These are phyloP conservation scores for Drosophila kanapiae DNA, from an alignment of 1,140 invertebrate genomes.

Conservation along the genomic window DNA sequence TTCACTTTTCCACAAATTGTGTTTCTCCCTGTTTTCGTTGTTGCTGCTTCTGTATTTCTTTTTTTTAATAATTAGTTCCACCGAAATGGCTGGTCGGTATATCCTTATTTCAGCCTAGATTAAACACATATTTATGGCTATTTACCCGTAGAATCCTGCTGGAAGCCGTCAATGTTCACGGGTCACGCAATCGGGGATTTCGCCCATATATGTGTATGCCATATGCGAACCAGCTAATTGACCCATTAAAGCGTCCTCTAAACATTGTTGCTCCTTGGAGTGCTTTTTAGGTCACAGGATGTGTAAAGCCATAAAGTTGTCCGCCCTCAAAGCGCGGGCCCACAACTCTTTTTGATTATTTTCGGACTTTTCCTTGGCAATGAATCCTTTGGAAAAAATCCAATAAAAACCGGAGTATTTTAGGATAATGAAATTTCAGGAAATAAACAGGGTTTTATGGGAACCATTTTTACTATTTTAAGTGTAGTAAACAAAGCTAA, in stretches of 20 bases:
- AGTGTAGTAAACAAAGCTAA: not conserved
- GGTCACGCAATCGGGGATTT: conserved; percentile 45
- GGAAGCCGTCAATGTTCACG: conserved; percentile 18
- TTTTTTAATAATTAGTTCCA: conserved; percentile 35
- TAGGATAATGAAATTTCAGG: not conserved
- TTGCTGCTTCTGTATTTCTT: not conserved
- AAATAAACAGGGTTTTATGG: not conserved
- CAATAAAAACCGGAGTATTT: not conserved
- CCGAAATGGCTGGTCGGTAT: conserved; percentile 3
- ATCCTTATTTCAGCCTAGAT: conserved; percentile 26
- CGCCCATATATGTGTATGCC: not conserved
- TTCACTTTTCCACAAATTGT: conserved; percentile 19
- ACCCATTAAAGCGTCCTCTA: conserved; percentile 36
- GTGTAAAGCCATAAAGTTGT: conserved; percentile 44
- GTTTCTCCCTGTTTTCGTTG: conserved; percentile 3
- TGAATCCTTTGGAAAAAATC: not conserved
- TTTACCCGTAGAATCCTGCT: conserved; percentile 1
- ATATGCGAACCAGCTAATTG: conserved; percentile 44
- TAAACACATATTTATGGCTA: conserved; percentile 33
- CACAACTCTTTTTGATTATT: conserved; percentile 13
- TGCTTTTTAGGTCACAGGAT: conserved; percentile 41
- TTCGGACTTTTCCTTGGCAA: not conserved
- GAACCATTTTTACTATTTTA: not conserved
- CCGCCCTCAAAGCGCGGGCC: not conserved
- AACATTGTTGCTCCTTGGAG: conserved; percentile 31